Base-by-base conservation (phyloP, 2,888 invertebrate genomes). In the Lithophane socia region DNA sequence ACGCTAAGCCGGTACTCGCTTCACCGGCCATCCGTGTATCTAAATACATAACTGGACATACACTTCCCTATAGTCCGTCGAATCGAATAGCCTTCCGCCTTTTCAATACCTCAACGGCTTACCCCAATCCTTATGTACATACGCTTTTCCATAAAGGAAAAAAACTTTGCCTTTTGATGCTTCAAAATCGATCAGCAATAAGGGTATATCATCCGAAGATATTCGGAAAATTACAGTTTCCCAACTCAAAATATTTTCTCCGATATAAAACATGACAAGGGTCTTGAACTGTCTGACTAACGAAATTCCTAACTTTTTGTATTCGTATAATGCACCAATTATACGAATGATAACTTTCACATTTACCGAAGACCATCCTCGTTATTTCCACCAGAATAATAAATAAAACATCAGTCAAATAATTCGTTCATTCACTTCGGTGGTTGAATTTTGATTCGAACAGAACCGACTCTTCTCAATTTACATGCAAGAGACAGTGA, bases 341-440 rank as follows among this genome's bases (percentile, higher is more conserved):
- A 86, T 86, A 67, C 83, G 86, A 79, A 76, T 76, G 68, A 80
- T 85, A 86, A 77, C 76, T 77, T 87, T 89, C 86, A 87, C 83
- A 88, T 86, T 83, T 81, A 80, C 82, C 80, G 81, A 85, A 79
- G 83, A 84, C 79, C 83, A 75, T 86, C 79, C 82, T 90, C 88
- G 89, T 89, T 90, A 91, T 87, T 86, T 89, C 86, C 87, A 90
- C 87, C 89, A 90, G 88, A 83, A 78, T 89, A 89, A 91, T 92
- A 92, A 91, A 92, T 92, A 92, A 92, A 87, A 91, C 91, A 92
- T 91, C 71, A 79, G 85, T 78, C 83, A 87, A 88, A 90, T 92
- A 91, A 91, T 92, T 91, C 91, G 87, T 89, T 90, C 90, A 90
- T 91, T 91, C 91, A 90, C 87, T 90, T 85, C 78, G 86, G 81